Conservation (phyloP, 2,113 vertebrate species). For the Megaleporinus macrocephalus region DNA sequence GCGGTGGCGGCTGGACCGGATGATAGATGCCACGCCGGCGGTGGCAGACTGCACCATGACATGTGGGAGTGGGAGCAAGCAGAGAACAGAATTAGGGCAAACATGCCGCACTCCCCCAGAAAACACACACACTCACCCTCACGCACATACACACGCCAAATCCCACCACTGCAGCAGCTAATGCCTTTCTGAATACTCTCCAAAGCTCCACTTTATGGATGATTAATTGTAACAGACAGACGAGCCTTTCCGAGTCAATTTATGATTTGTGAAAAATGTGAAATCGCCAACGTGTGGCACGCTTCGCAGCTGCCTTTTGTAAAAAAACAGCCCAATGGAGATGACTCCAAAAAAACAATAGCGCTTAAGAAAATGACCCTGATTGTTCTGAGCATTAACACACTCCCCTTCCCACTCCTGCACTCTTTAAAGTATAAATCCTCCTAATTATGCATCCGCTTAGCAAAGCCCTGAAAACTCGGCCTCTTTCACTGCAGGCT, state of each 20-base stretch:
- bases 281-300: background rate
- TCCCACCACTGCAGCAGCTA: constrained; percentile 67
- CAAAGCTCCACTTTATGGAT: constrained; percentile 65
- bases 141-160: constrained; percentile 42
- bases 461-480: background rate
- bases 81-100: constrained; percentile 78
- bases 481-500: background rate
- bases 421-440: background rate
- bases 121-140: constrained; percentile 35
- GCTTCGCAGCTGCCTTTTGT: constrained; percentile 18
- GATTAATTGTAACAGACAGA: constrained; percentile 67
- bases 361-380: background rate
- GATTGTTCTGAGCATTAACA: background rate
- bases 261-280: constrained; percentile 37
- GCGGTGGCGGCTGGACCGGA: constrained; percentile 80
- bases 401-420: background rate
- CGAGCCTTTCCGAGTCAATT: constrained; percentile 48
- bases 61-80: constrained; percentile 79
- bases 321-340: background rate
- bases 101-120: constrained; percentile 72
- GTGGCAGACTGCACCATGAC: constrained; percentile 82
- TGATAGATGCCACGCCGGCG: constrained; percentile 88
- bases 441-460: background rate
- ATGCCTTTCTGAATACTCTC: constrained; percentile 68
- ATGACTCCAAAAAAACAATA: constrained; percentile 1